Conservation (phyloP, 2,113 vertebrate species). For the Malurus cyaneus region DNA sequence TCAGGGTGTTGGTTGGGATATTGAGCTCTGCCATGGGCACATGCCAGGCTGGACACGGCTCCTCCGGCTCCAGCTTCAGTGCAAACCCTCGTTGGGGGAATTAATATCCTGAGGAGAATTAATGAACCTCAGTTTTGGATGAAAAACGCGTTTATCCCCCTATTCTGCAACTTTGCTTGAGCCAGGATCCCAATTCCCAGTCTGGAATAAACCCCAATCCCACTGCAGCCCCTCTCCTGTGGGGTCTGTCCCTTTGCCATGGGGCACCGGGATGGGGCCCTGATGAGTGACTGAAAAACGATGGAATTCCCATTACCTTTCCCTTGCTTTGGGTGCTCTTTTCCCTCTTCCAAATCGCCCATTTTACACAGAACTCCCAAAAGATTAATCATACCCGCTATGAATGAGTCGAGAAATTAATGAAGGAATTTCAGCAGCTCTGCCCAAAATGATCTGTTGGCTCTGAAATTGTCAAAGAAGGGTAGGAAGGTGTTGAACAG, state of each 20-base stretch:
- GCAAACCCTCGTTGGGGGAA: neutral
- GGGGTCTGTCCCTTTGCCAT: neutral
- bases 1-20: neutral
- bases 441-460: neutral
- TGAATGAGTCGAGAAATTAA: neutral
- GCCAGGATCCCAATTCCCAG: neutral
- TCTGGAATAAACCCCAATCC: neutral
- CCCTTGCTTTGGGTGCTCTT: neutral
- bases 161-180: accelerated
- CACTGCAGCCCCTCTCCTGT: neutral
- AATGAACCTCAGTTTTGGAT: neutral
- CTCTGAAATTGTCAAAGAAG: neutral
- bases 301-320: neutral
- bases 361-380: neutral
- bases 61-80: neutral
- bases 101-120: neutral
- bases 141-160: neutral
- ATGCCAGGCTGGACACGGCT: neutral
- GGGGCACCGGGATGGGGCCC: neutral
- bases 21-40: neutral
- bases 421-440: neutral
- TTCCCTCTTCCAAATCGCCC: neutral
- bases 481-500: neutral
- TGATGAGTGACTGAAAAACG: neutral
- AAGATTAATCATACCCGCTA: neutral